Percentiles rank a stretch among this genome's conserved stretches.
phyloP scores from a whole-genome alignment of 2,113 vertebrate genomes.

The Atlantisia rogersi region DNA sequence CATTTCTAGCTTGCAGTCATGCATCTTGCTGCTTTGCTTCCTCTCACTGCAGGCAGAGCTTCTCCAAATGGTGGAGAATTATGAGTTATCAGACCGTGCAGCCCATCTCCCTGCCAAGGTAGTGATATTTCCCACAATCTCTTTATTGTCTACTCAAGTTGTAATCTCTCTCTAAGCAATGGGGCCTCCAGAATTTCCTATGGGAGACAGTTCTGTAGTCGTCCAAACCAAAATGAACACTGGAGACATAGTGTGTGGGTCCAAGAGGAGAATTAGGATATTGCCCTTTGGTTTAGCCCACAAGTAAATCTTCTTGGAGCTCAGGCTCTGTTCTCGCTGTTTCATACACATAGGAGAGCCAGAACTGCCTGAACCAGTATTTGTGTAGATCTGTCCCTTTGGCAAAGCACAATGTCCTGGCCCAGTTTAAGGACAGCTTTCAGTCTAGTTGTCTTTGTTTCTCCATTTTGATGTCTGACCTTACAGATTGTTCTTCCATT shows the following conservation, averaged over 20 bases:
- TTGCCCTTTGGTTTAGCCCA: not conserved
- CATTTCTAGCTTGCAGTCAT: not conserved
- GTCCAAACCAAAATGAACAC: not conserved
- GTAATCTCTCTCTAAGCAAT: not conserved
- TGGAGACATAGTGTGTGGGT: not conserved
- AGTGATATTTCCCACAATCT: not conserved
- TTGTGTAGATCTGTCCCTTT: not conserved
- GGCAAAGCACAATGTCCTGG: not conserved
- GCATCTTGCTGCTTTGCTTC: not conserved
- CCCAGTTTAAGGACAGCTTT: not conserved
- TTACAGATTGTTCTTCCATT: not conserved
- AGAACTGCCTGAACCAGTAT: not conserved
- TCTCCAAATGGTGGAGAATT: not conserved
- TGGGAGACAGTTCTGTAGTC: not conserved
- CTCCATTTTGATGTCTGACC: conserved; percentile 2
- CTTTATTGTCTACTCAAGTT: not conserved
- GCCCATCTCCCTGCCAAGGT: conserved; percentile 10
- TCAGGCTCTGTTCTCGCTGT: not conserved
- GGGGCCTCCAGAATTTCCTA: not conserved
- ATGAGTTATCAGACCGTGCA: not conserved
- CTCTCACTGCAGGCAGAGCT: not conserved
- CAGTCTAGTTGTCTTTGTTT: not conserved
- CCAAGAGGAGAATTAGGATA: not conserved
- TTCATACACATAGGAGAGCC: not conserved
- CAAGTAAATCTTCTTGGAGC: not conserved